Evolutionary conservation across 2,888 invertebrate genomes (phyloP), one percentile per base, ranked within the genome.

Genomic region (Rhaphigaster nebulosa): DNA sequence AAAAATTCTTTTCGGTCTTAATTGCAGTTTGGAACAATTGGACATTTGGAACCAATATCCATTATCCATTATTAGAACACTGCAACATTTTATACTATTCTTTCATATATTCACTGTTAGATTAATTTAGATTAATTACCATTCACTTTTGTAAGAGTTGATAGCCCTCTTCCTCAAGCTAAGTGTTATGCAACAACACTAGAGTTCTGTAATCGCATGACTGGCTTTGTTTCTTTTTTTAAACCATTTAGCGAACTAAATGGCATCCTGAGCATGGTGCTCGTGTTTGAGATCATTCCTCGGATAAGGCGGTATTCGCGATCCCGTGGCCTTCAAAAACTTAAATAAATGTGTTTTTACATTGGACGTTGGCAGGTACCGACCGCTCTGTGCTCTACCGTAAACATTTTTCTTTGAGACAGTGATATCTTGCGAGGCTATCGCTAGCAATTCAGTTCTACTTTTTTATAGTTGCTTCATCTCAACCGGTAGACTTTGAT

Each of bases 201-300:
- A n/a, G 60, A 1, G 65, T 10, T 29, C 6, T n/a, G n/a, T 65
- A 65, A 65, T 29, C 29, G 65, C 65, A 65, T 65, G 65, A 65
- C 65, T 65, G 65, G 29, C 65, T 65, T 65, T 65, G 65, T 65
- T 65, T 12, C n/a, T 76, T 80, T 80, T 76, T 76, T 70, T 80
- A 20, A 80, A 12, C 80, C 80, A 38, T 80, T 80, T 41, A 26
- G 38, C 80, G 26, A 80, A 80, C 38, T 38, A 38, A 38, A 41
- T 29, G 80, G 80, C 80, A 80, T 80, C 80, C 41, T 41, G 41
- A 80, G 80, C 80, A 80, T 41, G 38, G 38, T 23, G 41, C 26
- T 41, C 80, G 80, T 80, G 80, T 80, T 80, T 80, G 26, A 80
- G 80, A 80, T 80, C 80, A 41, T 80, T 26, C 3, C 13, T 29